A percentile compares a stretch with the other conserved stretches of the same genome.
phyloP scores from a whole-genome alignment of 1,140 invertebrate genomes.

The Dufourea novaeangliae region DNA sequence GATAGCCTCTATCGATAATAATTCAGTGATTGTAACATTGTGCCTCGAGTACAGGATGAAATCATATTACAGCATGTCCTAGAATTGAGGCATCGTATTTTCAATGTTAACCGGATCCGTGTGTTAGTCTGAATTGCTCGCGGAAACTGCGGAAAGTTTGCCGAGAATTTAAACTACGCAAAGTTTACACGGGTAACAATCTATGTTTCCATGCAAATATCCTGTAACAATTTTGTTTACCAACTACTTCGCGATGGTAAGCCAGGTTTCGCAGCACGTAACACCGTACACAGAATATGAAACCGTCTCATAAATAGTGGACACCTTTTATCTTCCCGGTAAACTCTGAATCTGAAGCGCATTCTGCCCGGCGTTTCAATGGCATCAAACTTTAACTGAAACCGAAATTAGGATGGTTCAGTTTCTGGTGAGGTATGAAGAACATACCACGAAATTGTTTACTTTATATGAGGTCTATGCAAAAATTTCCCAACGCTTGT shows the following conservation, averaged over 20 bases:
- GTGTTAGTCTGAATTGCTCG: neutral
- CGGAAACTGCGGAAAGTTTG: slow-evolving; percentile 21
- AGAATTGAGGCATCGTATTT: neutral
- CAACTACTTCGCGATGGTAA: slow-evolving; percentile 3
- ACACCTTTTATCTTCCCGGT: neutral
- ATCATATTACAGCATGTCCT: neutral
- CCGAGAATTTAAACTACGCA: slow-evolving; percentile 25
- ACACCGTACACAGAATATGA: slow-evolving; percentile 4
- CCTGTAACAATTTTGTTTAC: slow-evolving; percentile 32
- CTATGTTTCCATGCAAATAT: slow-evolving; percentile 25
- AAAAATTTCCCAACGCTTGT: too few relatives aligned
- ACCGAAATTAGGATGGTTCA: neutral
- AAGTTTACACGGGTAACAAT: slow-evolving; percentile 12
- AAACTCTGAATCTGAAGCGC: slow-evolving; percentile 2
- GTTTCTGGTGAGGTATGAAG: neutral
- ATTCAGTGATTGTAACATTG: too few relatives aligned
- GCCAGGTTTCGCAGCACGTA: neutral
- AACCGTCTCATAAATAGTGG: slow-evolving; percentile 10
- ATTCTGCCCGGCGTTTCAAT: neutral
- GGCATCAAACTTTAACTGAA: neutral
- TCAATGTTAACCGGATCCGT: neutral
- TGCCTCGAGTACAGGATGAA: too few relatives aligned
- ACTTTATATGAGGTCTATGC: too few relatives aligned
- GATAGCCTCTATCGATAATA: too few relatives aligned
- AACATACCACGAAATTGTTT: too few relatives aligned